Base-by-base conservation (phyloP, 2,113 vertebrate species). In the Brachyistius frenatus region DNA sequence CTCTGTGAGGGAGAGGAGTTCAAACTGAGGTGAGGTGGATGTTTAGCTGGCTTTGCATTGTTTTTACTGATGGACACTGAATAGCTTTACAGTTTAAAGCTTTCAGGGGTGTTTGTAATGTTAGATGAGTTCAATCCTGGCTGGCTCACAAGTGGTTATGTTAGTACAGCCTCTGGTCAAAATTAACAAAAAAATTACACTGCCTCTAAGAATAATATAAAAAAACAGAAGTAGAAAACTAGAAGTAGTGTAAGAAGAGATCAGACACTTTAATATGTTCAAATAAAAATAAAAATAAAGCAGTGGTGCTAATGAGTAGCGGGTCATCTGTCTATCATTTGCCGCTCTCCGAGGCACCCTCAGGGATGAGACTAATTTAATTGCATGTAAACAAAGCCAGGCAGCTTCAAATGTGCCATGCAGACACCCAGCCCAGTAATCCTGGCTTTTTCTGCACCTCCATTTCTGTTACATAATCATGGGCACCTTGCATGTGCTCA, bases 361-460 rank as follows among this genome's bases (percentile, higher is more conserved):
- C 47, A 9, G 85, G 84, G 87, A 80, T 57, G 14, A 66, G 56
- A 53, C 80, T 78, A 73, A 88, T 87, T 92, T 86, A 89, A 91
- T 89, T 91, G 66, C 64, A 73, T 37, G 36, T 72, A 84, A 90
- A 91, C 73, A 87, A 75, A 87, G 75, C 41, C 69, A 76, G 61
- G 56, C 66, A 77, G 76, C 76, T 70, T 66, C 69, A 71, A 77
- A 72, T 23, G 81, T 76, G 72, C 66, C 64, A 70, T 30, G 50
- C 58, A 79, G 68, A 80, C 81, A 85, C 52, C 16, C 75, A 35
- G 62, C 70, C 36, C 69, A 74, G 69, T 60, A 68, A 80, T 73
- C 69, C 54, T 33, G 67, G 31, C 35, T 80, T 86, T 80, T 80
- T 75, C 54, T 33, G 2, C 7, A 4, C 65, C 52, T 82, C 47